Evolutionary conservation across 2,797 vertebrate genomes (phyloP).

Genomic region (Etheostoma nigrum): DNA sequence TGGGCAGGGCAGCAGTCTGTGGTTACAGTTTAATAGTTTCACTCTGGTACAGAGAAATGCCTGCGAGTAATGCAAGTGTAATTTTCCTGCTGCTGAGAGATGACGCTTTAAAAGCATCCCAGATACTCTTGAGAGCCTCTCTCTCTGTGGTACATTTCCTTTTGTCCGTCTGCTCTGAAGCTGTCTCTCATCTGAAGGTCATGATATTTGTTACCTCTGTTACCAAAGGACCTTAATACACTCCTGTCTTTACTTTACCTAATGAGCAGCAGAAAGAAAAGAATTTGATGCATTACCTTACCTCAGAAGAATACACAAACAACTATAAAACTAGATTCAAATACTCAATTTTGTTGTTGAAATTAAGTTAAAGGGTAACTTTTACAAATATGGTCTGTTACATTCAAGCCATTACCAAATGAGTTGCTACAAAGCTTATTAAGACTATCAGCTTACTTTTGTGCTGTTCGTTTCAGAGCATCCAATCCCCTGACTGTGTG

Average conservation of each 20-base stretch:
- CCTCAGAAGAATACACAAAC: neutral
- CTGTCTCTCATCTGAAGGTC: conserved; percentile 40
- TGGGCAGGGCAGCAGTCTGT: conserved; percentile 14
- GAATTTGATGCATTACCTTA: neutral
- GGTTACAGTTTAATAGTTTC: conserved; percentile 29
- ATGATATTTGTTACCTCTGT: conserved; percentile 20
- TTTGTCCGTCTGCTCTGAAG: conserved; percentile 27
- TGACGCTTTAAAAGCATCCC: conserved; percentile 55
- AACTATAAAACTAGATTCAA: neutral
- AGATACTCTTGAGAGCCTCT: conserved; percentile 30
- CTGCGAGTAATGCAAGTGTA: conserved; percentile 8
- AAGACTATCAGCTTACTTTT: too few species aligned
- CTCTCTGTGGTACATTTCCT: conserved; percentile 17
- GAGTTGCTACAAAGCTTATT: too few species aligned
- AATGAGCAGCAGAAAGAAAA: neutral
- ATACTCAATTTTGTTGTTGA: neutral
- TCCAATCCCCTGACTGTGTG: too few species aligned
- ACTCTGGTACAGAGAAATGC: conserved; percentile 16
- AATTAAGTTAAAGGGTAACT: neutral
- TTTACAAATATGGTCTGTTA: too few species aligned
- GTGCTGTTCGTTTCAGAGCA: too few species aligned
- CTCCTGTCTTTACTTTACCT: neutral
- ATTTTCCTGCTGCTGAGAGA: conserved; percentile 49
- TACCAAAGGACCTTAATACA: neutral
- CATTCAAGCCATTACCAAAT: too few species aligned